Evolutionary conservation across 2,113 vertebrate genomes (phyloP).

Genomic region (Poecilia latipinna): DNA sequence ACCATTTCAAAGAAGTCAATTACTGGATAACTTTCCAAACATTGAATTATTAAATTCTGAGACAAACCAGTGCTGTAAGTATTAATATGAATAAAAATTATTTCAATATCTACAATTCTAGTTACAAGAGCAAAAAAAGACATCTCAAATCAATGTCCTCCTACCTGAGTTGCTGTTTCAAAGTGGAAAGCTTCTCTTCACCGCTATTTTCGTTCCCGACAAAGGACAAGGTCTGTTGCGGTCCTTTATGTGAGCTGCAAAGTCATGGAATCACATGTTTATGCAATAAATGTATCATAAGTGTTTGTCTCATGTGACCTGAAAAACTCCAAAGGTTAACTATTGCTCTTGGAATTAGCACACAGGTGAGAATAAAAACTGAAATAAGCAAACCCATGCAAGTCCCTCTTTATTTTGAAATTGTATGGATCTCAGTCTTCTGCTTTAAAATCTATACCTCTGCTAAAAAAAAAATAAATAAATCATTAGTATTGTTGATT

Average conservation of each 20-base stretch:
- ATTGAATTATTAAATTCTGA: neutral
- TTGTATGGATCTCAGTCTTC: no score
- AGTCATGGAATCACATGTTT: slow-evolving; percentile 48
- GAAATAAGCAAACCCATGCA: no score
- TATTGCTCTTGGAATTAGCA: slow-evolving; percentile 11
- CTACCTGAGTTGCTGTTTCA: slow-evolving; percentile 32
- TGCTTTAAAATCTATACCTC: no score
- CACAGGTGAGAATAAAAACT: neutral
- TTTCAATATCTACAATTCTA: neutral
- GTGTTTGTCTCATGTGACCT: slow-evolving; percentile 39
- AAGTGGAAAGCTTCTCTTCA: neutral
- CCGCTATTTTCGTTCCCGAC: neutral
- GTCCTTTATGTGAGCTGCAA: slow-evolving; percentile 6
- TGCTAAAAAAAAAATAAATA: no score
- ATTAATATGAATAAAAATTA: neutral
- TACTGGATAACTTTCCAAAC: no score
- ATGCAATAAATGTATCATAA: slow-evolving; percentile 6
- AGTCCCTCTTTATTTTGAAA: no score
- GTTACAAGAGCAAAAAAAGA: neutral
- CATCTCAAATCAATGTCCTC: neutral
- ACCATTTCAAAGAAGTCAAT: no score
- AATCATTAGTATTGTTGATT: no score
- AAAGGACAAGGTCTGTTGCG: neutral
- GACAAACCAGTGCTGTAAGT: neutral
- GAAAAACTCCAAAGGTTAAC: slow-evolving; percentile 43